Evolutionary conservation across 1,140 invertebrate genomes (phyloP), one percentile per base, ranked within the genome.

Genomic region (Centruroides sculpturatus): DNA sequence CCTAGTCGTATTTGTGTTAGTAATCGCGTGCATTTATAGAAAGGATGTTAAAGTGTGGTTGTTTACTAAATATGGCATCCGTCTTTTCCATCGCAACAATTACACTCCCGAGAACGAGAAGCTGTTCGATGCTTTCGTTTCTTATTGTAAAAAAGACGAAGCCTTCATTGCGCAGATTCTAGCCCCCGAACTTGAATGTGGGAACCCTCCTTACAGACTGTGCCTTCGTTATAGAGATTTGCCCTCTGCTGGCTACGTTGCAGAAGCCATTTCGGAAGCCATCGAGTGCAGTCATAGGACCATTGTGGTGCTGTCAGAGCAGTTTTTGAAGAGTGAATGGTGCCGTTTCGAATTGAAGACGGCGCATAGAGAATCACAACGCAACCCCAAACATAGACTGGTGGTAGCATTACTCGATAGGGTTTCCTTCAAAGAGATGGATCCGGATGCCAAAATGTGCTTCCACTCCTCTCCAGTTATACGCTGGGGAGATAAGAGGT

Each of bases 251-350:
- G 66, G 68, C 34, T 66, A 65, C 13, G 50, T 70, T 5, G 57
- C 71, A 11, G 74, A 75, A 35, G 72, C 74, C 55, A 89, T 97
- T 52, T 83, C 89, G 59, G 87, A 93, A 71, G 90, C 89, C 0
- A 88, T 92, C 3, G 89, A 92, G 69, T 86, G 87, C 36, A 92
- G 89, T 13, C 82, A 87, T 64, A 80, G 91, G 68, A 93, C 91
- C 12, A 87, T 96, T 53, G 81, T 96, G 65, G 84, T 96, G 46
- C 72, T 97, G 36, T 91, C 89, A 3, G 89, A 89, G 72, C 91
- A 92, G 76, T 96, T 94, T 76, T 80, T 96, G 23, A 85, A 89
- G 73, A 90, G 89, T 74, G 89, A 94, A 75, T 96, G 92, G 92
- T 85, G 87, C 67, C 81, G 89, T 58, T 92, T 91, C 71, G 92